Evolutionary conservation across 2,797 vertebrate species (phyloP).

Genomic region (Enteromius mattozi): DNA sequence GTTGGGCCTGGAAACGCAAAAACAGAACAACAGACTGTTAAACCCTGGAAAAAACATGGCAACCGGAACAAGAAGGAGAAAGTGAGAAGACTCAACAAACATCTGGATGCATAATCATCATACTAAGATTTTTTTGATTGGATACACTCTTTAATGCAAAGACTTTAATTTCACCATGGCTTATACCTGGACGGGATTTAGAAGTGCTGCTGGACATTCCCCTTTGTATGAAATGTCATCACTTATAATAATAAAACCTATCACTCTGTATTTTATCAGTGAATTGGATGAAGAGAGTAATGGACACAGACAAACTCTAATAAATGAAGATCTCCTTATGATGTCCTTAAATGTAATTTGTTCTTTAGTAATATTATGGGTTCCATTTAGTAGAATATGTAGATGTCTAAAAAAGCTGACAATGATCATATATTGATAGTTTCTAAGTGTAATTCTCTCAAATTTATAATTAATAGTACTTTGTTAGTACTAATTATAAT

Average conservation of each 20-base stretch:
- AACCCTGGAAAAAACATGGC: constrained; percentile 97
- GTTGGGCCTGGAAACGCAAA: constrained; percentile 53
- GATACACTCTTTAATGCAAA: background rate
- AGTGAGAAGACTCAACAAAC: constrained; percentile 88
- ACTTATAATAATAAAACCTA: background rate
- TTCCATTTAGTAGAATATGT: background rate
- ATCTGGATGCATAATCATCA: constrained; percentile 87
- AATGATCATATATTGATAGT: background rate
- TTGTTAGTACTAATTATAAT: no score
- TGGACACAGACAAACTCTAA: background rate
- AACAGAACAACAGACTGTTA: constrained; percentile 73
- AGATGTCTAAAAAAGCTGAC: no score
- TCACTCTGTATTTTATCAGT: constrained; percentile 9
- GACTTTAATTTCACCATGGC: background rate
- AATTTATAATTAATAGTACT: background rate
- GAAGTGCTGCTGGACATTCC: constrained; percentile 13
- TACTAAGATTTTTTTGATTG: background rate
- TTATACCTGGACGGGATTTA: background rate
- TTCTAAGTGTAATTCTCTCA: background rate
- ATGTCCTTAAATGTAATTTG: background rate
- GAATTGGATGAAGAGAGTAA: background rate
- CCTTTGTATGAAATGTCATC: constrained; percentile 5
- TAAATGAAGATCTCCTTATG: background rate
- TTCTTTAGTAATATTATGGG: background rate
- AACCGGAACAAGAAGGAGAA: constrained; percentile 98